Base-by-base conservation (phyloP, 2,113 vertebrate species). In the Megaptera novaeangliae region DNA sequence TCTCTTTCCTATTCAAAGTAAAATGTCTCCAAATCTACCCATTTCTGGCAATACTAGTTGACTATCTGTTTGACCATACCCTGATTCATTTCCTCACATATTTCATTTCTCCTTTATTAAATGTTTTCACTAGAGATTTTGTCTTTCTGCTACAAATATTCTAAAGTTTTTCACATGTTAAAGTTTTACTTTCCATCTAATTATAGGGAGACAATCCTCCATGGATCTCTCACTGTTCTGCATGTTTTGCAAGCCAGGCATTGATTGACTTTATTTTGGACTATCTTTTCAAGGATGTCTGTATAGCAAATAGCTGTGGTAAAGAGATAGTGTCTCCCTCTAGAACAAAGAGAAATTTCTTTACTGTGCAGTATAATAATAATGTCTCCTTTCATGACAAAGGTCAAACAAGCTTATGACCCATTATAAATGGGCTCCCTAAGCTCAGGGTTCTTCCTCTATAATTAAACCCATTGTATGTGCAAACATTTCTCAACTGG, bases 171-270 rank as follows among this genome's bases (percentile, higher is more conserved):
- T 81, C 66, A 63, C 0, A 10, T 82, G 68, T 71, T 95, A 59
- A 85, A 72, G 36, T 96, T 95, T 94, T 80, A 25, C 69, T 96
- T 96, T 96, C 34, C 39, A 63, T 57, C 39, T 97, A 96, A 97
- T 61, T 93, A 68, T 44, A 78, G 31, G 20, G 34, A 94, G 66
- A 68, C 2, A 52, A 23, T 84, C 95, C 69, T 90, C 78, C 8
- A 52, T 61, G 66, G 91, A 90, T 57, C 25, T 36, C 59, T 84
- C 44, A 18, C 1, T 2, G 94, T 66, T 90, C 84, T 55, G 1
- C 59, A 63, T 31, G 36, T 68, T 57, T 88, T 93, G 31, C 49
- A 89, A 94, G 31, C 27, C 1, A 85, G 5, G 8, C 31, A 91
- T 46, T 90, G 88, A 95, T 82, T 97, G 59, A 88, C 85, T 94